Evolutionary conservation across 92 coral and sea anemone genomes (phyloP).

Genomic region (Siderastrea siderea): DNA sequence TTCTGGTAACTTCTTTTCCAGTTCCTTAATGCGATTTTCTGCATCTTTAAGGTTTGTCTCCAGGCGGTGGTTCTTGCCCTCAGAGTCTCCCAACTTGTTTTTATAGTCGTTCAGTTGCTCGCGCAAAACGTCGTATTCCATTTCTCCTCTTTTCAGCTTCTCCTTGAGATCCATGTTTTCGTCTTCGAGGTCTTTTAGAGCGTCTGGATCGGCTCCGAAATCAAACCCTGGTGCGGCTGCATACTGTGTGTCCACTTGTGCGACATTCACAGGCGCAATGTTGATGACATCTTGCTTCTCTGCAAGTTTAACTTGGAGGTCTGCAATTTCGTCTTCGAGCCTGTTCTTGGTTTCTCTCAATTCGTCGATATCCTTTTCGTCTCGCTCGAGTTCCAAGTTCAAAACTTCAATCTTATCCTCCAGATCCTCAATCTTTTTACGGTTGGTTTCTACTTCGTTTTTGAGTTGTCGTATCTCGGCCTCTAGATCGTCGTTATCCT

Average conservation of each 20-base stretch:
- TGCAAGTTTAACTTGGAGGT: conserved; percentile 77
- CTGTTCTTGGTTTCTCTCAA: conserved; percentile 69
- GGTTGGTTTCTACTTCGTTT: conserved; percentile 65
- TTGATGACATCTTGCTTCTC: conserved; percentile 74
- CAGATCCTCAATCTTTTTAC: conserved; percentile 56
- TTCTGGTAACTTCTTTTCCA: conserved; percentile 79
- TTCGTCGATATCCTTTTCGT: conserved; percentile 76
- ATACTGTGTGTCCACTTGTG: conserved; percentile 66
- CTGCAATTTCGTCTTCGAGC: conserved; percentile 76
- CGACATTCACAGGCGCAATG: conserved; percentile 74
- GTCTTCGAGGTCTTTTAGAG: conserved; percentile 73
- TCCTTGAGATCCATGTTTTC: conserved; percentile 72
- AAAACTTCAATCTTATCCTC: conserved; percentile 79
- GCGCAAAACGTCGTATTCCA: conserved; percentile 61
- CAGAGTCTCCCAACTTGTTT: conserved; percentile 76
- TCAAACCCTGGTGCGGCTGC: conserved; percentile 82
- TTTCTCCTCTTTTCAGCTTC: conserved; percentile 66
- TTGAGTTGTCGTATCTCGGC: conserved; percentile 64
- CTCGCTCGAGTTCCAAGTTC: conserved; percentile 77
- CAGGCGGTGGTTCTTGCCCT: conserved; percentile 74
- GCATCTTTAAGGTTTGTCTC: conserved; percentile 75
- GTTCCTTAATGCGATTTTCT: conserved; percentile 68
- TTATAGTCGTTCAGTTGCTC: conserved; percentile 75
- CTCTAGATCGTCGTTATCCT: conserved; percentile 83
- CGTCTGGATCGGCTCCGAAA: conserved; percentile 77